Evolutionary conservation across 23 tunicate species (phyloP).

Genomic region (Halocynthia aurantium): DNA sequence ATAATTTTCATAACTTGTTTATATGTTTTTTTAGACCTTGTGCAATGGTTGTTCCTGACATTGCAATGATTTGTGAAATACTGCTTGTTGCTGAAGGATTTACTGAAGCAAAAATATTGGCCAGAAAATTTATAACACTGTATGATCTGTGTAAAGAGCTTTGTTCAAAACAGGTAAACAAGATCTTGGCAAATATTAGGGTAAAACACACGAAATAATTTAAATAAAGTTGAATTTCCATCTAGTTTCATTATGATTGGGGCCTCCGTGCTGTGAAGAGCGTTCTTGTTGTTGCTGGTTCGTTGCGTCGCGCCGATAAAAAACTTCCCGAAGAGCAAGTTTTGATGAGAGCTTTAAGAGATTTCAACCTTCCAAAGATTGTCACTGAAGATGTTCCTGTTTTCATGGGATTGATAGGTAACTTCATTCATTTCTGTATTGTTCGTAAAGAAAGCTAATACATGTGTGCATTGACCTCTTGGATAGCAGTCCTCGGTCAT

Average conservation of each 20-base stretch:
- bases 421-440: neutral
- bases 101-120: slow-evolving; percentile 76
- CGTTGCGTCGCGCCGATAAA: slow-evolving; percentile 58
- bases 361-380: slow-evolving; percentile 88
- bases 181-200: neutral
- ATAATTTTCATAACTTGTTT: neutral
- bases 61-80: slow-evolving; percentile 82
- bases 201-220: neutral
- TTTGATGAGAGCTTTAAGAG: slow-evolving; percentile 82
- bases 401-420: slow-evolving; percentile 89
- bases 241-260: slow-evolving; percentile 87
- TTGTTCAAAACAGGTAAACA: slow-evolving; percentile 72
- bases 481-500: no score
- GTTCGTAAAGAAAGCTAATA: neutral
- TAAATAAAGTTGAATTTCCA: neutral
- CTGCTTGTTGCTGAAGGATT: slow-evolving; percentile 91
- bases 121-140: slow-evolving; percentile 81
- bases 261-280: slow-evolving; percentile 90
- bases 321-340: slow-evolving; percentile 88
- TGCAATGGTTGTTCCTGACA: slow-evolving; percentile 96
- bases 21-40: slow-evolving; percentile 56
- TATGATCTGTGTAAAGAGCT: slow-evolving; percentile 88
- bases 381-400: slow-evolving; percentile 91
- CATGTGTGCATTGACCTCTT: no score
- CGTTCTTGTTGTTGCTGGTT: slow-evolving; percentile 86